Evolutionary conservation across 2,113 vertebrate species (phyloP).

Genomic region (Scortum barcoo): DNA sequence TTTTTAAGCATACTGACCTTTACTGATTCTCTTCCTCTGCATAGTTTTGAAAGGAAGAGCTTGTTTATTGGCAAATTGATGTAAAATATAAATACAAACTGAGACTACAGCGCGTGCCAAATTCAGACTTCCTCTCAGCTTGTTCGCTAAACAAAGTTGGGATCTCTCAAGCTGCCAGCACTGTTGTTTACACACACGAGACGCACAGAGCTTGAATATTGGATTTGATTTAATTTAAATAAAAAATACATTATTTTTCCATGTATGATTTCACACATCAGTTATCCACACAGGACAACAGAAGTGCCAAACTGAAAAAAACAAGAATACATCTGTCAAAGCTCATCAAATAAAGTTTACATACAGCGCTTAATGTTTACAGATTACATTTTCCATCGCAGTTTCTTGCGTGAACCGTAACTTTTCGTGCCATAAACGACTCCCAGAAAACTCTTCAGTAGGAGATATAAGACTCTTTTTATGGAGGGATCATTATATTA

Average conservation of each 20-base stretch:
- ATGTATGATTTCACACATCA: slow-evolving; percentile 9
- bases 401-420: slow-evolving; percentile 40
- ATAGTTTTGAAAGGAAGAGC: neutral
- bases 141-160: slow-evolving; percentile 56
- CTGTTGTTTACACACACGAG: slow-evolving; percentile 74
- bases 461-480: slow-evolving; percentile 14
- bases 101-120: slow-evolving; percentile 59
- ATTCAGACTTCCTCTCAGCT: slow-evolving; percentile 56
- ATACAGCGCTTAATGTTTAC: slow-evolving; percentile 81
- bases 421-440: slow-evolving; percentile 52
- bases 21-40: slow-evolving; percentile 25
- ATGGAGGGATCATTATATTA: neutral
- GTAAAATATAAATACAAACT: slow-evolving; percentile 1
- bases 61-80: neutral
- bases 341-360: slow-evolving; percentile 78
- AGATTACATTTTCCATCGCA: slow-evolving; percentile 50
- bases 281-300: slow-evolving; percentile 48
- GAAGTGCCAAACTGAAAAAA: slow-evolving; percentile 79
- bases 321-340: slow-evolving; percentile 41
- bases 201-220: slow-evolving; percentile 29
- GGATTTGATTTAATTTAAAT: slow-evolving; percentile 25
- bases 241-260: slow-evolving; percentile 14
- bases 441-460: slow-evolving; percentile 22
- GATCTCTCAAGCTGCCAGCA: slow-evolving; percentile 58
- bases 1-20: slow-evolving; percentile 57